Evolutionary conservation across 2,797 vertebrate species (phyloP).

Genomic region (Pristis pectinata): DNA sequence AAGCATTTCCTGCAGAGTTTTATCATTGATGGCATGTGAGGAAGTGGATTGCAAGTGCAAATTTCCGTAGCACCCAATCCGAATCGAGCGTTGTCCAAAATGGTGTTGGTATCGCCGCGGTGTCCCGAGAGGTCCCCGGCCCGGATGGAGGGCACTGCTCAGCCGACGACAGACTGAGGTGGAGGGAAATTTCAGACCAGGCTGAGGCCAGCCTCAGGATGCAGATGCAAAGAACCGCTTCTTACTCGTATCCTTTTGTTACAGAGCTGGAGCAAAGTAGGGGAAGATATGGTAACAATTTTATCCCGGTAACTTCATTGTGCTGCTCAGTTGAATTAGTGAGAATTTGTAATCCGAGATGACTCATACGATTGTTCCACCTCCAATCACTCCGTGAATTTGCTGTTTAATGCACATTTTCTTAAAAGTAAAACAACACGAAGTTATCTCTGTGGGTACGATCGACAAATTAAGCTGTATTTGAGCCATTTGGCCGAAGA

Average conservation of each 20-base stretch:
- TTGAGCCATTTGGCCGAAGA: too few relatives aligned
- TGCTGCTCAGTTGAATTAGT: neutral
- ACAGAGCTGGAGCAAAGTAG: neutral
- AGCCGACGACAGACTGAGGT: neutral
- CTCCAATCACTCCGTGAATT: neutral
- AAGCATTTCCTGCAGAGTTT: neutral
- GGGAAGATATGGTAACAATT: neutral
- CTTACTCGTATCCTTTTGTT: slow-evolving; percentile 43
- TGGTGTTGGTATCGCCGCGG: neutral
- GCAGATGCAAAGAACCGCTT: slow-evolving; percentile 39
- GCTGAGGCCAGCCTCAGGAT: slow-evolving; percentile 37
- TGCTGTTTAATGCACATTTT: neutral
- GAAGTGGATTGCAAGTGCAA: neutral
- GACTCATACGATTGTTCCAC: neutral
- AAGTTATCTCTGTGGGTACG: neutral
- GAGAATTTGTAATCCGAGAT: neutral
- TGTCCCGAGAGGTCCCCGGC: neutral
- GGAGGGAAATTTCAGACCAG: neutral
- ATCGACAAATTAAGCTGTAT: too few relatives aligned
- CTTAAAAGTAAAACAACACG: neutral
- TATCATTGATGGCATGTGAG: neutral
- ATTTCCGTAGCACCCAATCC: neutral
- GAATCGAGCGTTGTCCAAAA: neutral
- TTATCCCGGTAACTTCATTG: neutral
- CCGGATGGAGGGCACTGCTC: neutral